phyloP scores from a whole-genome alignment of 1,140 invertebrate species.

The Triops longicaudatus region DNA sequence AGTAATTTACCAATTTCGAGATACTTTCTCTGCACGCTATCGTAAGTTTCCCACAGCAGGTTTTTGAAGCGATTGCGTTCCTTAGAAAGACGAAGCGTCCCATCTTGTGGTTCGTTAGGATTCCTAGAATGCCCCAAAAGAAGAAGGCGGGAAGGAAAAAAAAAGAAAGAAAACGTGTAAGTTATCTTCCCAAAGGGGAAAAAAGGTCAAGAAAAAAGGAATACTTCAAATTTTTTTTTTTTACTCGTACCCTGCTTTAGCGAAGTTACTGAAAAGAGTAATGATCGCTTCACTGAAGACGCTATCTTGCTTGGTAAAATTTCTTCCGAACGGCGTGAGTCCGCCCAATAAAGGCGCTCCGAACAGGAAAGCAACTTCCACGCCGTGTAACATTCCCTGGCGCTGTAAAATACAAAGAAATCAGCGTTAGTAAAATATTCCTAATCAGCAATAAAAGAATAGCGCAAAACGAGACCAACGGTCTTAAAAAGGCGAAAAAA shows the following conservation, averaged over 20 bases:
- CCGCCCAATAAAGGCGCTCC: slow-evolving; percentile 22
- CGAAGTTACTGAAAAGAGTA: slow-evolving; percentile 80
- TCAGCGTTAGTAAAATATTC: neutral
- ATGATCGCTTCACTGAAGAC: slow-evolving; percentile 74
- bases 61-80: slow-evolving; percentile 73
- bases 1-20: slow-evolving; percentile 73
- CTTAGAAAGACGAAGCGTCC: slow-evolving; percentile 58
- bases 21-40: slow-evolving; percentile 81
- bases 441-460: no score
- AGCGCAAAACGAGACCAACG: neutral
- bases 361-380: slow-evolving; percentile 24
- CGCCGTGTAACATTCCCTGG: slow-evolving; percentile 21
- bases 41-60: slow-evolving; percentile 81
- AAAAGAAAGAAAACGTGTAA: neutral
- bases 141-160: neutral
- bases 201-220: neutral
- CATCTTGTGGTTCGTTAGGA: slow-evolving; percentile 73
- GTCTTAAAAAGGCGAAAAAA: neutral
- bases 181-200: neutral
- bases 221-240: neutral
- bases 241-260: slow-evolving; percentile 57
- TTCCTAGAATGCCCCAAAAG: slow-evolving; percentile 50
- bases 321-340: slow-evolving; percentile 46
- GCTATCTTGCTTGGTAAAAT: slow-evolving; percentile 64
- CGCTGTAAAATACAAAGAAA: neutral